A percentile compares a stretch with the other conserved stretches of the same genome.
Evolutionary conservation across 2,113 vertebrate genomes (phyloP).

Genomic region (Macquaria ambigua): DNA sequence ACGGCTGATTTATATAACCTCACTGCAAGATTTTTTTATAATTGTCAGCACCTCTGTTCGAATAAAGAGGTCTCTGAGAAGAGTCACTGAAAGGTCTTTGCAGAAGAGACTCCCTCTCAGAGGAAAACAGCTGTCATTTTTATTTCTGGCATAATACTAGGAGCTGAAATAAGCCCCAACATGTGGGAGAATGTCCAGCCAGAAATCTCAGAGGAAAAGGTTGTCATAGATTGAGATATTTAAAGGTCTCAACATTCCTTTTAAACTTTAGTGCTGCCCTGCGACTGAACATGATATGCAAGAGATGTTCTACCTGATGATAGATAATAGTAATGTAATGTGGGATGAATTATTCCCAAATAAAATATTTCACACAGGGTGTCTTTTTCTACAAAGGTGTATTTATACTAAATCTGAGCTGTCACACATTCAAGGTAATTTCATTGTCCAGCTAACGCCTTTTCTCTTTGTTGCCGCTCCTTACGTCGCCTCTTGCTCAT

Average conservation of each 20-base stretch:
- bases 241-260: conserved; percentile 59
- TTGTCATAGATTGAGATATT: conserved; percentile 64
- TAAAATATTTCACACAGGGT: background rate
- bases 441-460: background rate
- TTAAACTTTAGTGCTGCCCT: conserved; percentile 10
- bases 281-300: background rate
- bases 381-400: background rate
- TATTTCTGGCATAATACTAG: conserved; percentile 63
- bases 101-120: conserved; percentile 50
- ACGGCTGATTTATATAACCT: conserved; percentile 16
- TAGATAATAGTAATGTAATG: background rate
- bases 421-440: conserved; percentile 1
- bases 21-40: conserved; percentile 19
- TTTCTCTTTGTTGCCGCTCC: background rate
- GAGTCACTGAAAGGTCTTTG: conserved; percentile 42
- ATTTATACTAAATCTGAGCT: background rate
- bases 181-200: conserved; percentile 74
- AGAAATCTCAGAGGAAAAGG: conserved; percentile 66
- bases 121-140: conserved; percentile 80
- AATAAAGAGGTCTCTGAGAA: conserved; percentile 30
- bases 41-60: conserved; percentile 53
- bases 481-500: background rate
- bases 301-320: conserved; percentile 35
- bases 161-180: conserved; percentile 71
- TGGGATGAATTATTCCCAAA: background rate